Conservation (phyloP, 2,797 vertebrate genomes). For the Urophycis tenuis region DNA sequence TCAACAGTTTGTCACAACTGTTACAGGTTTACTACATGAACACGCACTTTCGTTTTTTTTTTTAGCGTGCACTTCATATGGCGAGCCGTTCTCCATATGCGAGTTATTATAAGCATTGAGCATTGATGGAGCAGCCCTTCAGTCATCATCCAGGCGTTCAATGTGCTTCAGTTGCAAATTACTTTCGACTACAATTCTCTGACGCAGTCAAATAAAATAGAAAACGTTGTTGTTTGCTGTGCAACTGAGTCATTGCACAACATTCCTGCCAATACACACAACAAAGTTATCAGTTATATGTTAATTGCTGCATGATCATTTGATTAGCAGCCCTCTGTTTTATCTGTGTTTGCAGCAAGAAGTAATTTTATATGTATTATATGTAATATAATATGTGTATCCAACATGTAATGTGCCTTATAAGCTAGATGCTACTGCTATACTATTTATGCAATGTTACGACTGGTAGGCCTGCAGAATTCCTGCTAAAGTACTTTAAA, state of each 20-base stretch:
- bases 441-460: background rate
- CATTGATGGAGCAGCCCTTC: too few relatives aligned
- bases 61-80: background rate
- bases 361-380: background rate
- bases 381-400: background rate
- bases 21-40: background rate
- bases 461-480: background rate
- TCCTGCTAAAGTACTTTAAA: background rate
- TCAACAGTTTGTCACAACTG: conserved; percentile 18
- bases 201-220: background rate
- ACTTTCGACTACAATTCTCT: background rate
- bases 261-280: background rate
- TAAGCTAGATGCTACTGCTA: background rate
- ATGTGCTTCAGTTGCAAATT: background rate
- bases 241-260: too few relatives aligned
- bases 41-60: too few relatives aligned
- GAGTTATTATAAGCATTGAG: too few relatives aligned
- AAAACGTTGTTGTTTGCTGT: too few relatives aligned
- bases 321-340: background rate
- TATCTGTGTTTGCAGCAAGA: background rate
- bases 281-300: background rate
- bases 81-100: background rate
- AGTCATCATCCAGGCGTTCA: background rate
- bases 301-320: background rate
- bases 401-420: background rate